Evolutionary conservation across 2,797 vertebrate genomes (phyloP), one percentile per base, ranked within the genome.

Genomic region (Morus bassanus): DNA sequence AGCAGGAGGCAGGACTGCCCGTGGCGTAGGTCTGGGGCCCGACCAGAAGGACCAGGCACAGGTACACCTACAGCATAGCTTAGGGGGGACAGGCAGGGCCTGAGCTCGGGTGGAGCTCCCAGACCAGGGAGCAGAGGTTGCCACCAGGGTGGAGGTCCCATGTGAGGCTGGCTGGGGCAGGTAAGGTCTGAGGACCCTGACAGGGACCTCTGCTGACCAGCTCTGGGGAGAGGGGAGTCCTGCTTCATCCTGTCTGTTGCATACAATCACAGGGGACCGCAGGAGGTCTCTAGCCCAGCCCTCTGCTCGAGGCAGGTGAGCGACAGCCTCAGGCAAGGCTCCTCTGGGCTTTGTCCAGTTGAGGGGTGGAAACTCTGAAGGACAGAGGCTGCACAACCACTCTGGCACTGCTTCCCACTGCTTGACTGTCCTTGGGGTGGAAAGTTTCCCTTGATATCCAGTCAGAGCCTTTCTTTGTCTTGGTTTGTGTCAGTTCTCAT

Each of bases 121-220:
- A 35, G 15, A 27, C 2, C 23, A 6, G 35, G 51, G 51, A 39
- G 31, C 43, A 35, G n/a, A 5, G 5, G 10, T 3, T 79, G 54
- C 16, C 7, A 14, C n/a, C 3, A 2, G 21, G 31, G 4, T 48
- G 37, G 72, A 12, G n/a, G 27, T 51, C 37, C 83, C n/a, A 22
- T 9, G 33, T 0, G 4, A 35, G 33, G 50, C 54, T 51, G 54
- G 56, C 33, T 17, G 15, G 41, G 61, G 10, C 30, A 53, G 22
- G 4, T 68, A 30, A 25, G 59, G 50, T 69, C 25, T 30, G 37
- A 43, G 24, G 18, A 18, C 11, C n/a, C 13, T 60, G 46, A 10
- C 1, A 0, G 12, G 30, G 22, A 51, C 6, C 41, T 85, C 46
- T 0, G 0, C 11, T 61, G 45, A 30, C 21, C 23, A 3, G 0